These are phyloP conservation scores for Urosaurus nigricauda DNA, from an alignment of 2,797 vertebrate species.

Conservation along the genomic window DNA sequence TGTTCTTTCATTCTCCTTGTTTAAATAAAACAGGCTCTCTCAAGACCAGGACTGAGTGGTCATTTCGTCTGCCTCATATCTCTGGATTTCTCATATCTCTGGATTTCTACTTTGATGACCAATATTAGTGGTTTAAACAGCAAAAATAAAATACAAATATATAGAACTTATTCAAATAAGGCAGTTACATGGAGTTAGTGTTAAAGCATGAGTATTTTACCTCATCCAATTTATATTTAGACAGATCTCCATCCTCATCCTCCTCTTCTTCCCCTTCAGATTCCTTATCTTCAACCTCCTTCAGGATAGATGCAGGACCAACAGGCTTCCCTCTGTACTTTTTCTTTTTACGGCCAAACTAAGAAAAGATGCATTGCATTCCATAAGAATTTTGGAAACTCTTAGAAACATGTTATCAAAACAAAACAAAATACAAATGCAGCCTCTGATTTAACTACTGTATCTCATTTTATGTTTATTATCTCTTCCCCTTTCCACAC, in stretches of 20 bases:
- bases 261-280: slow-evolving; percentile 88
- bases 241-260: slow-evolving; percentile 95
- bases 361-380: slow-evolving; percentile 40
- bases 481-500: not conserved
- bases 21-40: no score
- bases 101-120: not conserved
- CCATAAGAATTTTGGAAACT: not conserved
- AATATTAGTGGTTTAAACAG: not conserved
- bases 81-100: no score
- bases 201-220: slow-evolving; percentile 74
- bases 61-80: no score
- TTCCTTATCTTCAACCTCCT: slow-evolving; percentile 89
- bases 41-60: no score
- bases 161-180: not conserved
- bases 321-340: slow-evolving; percentile 91
- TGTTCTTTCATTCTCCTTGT: no score
- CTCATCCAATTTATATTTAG: slow-evolving; percentile 97
- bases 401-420: not conserved
- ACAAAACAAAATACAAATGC: not conserved
- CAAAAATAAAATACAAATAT: not conserved
- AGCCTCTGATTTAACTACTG: not conserved
- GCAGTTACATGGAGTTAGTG: not conserved
- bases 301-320: slow-evolving; percentile 82
- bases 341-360: slow-evolving; percentile 99
- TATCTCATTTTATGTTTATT: not conserved